Evolutionary conservation across 2,797 vertebrate species (phyloP), one percentile per base, ranked within the genome.

Genomic region (Arnoldichthys spilopterus): DNA sequence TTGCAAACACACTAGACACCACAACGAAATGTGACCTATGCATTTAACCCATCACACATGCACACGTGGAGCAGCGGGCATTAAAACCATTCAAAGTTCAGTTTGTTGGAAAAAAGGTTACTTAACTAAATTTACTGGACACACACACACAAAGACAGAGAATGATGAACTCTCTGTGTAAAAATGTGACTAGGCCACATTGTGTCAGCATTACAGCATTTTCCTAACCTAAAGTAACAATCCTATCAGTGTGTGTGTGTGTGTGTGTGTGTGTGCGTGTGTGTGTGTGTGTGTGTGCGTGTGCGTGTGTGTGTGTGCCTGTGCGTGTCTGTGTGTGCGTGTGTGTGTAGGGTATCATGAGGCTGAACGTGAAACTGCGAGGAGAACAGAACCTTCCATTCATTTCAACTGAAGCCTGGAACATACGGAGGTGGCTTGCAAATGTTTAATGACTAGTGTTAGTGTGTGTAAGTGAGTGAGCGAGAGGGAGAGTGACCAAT

Each of bases 151-250:
- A 79, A 40, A 77, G 79, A 26, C 1, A 56, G 32, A 30, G 74
- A 72, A 77, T 75, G 68, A 13, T 30, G 68, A 81, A 72, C 79
- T 67, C 34, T 78, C 74, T 64, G 28, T 79, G 51, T n/a, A 86
- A 86, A 87, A 87, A 90, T 93, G 88, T 80, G 69, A 82, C 84
- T 9, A 0, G 74, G 59, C 87, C 78, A 82, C 89, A 90, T 90
- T 89, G 82, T 62, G 2, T 13, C 32, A 6, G 34, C 24, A 62
- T 83, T 87, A n/a, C 1, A 75, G 59, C 45, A 61, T 73, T 62
- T 43, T 28, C 43, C 28, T n/a, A 40, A 15, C 8, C 28, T 40
- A 26, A 34, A 62, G 56, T 43, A 51, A 64, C 28, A 2, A 64
- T 67, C 37, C 69, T 85, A 88, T 88, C 77, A 22, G 53, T 76